phyloP scores from a whole-genome alignment of 2,113 vertebrate genomes.

The Mus musculus region DNA sequence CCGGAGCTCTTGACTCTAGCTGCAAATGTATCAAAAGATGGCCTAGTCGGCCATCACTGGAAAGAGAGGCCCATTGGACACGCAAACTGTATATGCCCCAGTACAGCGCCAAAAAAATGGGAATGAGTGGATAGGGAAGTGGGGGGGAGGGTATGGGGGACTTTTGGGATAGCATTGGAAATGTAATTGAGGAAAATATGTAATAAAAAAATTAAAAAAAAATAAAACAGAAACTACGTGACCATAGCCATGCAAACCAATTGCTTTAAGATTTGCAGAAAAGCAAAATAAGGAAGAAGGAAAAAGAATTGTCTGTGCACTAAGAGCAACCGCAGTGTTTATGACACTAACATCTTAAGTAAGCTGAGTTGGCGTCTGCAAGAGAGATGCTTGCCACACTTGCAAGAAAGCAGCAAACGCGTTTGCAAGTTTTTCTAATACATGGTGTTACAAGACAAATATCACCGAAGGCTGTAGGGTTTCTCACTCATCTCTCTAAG shows the following conservation, averaged over 20 bases:
- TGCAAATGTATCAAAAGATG: too few species aligned
- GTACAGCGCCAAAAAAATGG: too few species aligned
- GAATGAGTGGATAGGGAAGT: too few species aligned
- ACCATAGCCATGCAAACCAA: conserved; percentile 33
- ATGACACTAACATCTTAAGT: not conserved
- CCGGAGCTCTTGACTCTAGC: too few species aligned
- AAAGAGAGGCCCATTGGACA: too few species aligned
- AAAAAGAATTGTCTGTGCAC: not conserved
- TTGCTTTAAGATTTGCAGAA: conserved; percentile 5
- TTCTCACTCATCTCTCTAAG: conserved; percentile 4
- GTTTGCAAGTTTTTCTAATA: not conserved
- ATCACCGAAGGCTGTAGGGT: not conserved
- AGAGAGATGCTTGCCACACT: not conserved
- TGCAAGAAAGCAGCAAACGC: not conserved
- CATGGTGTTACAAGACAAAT: not conserved
- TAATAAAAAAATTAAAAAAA: too few species aligned
- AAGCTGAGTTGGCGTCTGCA: not conserved
- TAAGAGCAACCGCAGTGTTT: not conserved
- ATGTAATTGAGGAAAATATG: too few species aligned
- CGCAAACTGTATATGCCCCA: too few species aligned
- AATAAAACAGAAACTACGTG: conserved; percentile 36
- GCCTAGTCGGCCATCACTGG: too few species aligned
- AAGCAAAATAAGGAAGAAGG: conserved; percentile 6
- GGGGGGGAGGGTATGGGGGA: too few species aligned
- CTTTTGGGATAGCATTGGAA: too few species aligned